phyloP scores from a whole-genome alignment of 2,113 vertebrate species.

The Tychaedon coryphoeus region DNA sequence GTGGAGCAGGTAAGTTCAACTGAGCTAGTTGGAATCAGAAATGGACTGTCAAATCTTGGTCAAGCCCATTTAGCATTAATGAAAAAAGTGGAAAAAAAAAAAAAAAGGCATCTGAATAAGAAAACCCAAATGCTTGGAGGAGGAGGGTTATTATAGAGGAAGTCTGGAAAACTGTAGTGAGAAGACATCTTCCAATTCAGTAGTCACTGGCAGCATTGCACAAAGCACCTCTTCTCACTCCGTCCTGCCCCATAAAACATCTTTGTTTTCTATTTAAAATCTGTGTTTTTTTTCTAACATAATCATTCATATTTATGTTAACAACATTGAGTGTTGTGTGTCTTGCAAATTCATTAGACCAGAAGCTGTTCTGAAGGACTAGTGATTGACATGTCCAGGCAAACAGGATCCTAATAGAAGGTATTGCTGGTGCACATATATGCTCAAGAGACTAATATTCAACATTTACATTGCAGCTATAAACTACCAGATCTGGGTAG shows the following conservation, averaged over 20 bases:
- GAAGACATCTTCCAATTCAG: background rate
- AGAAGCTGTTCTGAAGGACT: background rate
- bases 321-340: background rate
- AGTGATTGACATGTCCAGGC: background rate
- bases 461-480: background rate
- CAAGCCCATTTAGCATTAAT: background rate
- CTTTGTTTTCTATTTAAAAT: background rate
- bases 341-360: background rate
- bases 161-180: background rate
- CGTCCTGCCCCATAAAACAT: background rate
- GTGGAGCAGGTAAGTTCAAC: background rate
- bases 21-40: background rate
- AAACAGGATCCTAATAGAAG: background rate
- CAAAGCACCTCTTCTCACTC: background rate
- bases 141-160: background rate
- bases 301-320: background rate
- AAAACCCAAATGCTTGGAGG: background rate
- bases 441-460: background rate
- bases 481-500: background rate
- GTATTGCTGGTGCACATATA: background rate
- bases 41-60: background rate
- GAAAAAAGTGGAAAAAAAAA: background rate
- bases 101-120: background rate
- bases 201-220: background rate
- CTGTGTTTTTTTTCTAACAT: background rate